Conservation (phyloP, 1,140 invertebrate genomes). For the Drosophila funebris region DNA sequence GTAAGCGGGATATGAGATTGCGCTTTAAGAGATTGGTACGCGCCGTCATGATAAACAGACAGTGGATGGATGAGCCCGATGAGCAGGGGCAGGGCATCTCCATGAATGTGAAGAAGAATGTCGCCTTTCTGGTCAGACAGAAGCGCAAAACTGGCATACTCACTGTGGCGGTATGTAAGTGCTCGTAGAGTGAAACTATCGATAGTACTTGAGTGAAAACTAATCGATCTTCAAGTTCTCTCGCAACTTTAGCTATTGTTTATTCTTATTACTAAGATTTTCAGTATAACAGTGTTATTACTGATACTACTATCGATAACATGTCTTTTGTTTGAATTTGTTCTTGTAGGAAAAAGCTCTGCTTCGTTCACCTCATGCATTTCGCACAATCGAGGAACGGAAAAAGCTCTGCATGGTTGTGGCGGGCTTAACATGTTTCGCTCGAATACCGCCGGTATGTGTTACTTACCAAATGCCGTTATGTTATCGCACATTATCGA, state of each 20-base stretch:
- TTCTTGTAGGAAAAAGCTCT: conserved; percentile 62
- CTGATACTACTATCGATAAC: neutral
- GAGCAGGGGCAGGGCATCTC: conserved; percentile 42
- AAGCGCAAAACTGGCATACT: conserved; percentile 62
- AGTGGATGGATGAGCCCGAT: conserved; percentile 58
- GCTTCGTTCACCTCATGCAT: conserved; percentile 28
- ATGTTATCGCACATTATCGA: neutral
- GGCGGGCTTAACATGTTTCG: conserved; percentile 45
- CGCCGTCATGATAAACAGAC: conserved; percentile 49
- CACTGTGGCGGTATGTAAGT: conserved; percentile 51
- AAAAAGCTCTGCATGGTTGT: conserved; percentile 56
- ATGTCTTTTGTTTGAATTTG: no score
- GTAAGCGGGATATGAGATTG: conserved; percentile 1
- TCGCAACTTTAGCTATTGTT: neutral
- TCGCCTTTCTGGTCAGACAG: conserved; percentile 50
- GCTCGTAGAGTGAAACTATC: neutral
- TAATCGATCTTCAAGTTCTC: neutral
- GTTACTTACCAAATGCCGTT: neutral
- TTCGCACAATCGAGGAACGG: conserved; percentile 46
- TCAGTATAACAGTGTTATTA: no score
- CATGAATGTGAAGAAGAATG: conserved; percentile 58
- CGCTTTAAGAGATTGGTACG: conserved; percentile 49
- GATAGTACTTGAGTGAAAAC: neutral
- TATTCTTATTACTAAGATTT: neutral
- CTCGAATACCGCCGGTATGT: conserved; percentile 52